phyloP scores from a whole-genome alignment of 1,140 invertebrate genomes.

The Idris sp. region DNA sequence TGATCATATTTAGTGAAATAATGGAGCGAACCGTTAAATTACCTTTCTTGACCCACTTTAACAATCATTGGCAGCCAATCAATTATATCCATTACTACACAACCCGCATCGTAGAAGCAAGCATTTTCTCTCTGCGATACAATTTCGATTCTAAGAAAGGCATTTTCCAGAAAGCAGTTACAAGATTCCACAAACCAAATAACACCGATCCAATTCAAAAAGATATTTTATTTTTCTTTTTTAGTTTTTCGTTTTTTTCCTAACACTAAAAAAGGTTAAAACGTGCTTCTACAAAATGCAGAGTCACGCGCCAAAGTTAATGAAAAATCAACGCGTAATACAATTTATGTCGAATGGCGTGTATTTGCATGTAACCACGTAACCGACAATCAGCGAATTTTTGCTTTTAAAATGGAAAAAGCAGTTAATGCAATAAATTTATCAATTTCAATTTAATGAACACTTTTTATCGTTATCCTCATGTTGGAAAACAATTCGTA shows the following conservation, averaged over 20 bases:
- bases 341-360: slow-evolving; percentile 39
- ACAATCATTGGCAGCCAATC: slow-evolving; percentile 59
- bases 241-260: slow-evolving; percentile 3
- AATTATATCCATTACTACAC: slow-evolving; percentile 42
- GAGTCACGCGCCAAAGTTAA: slow-evolving; percentile 41
- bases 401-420: too few species aligned
- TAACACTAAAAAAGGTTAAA: slow-evolving; percentile 43
- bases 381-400: slow-evolving; percentile 26
- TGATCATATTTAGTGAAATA: slow-evolving; percentile 41
- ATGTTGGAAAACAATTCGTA: too few species aligned
- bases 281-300: slow-evolving; percentile 30
- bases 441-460: too few species aligned
- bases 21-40: slow-evolving; percentile 44
- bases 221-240: too few species aligned
- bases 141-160: slow-evolving; percentile 29
- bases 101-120: slow-evolving; percentile 43
- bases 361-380: slow-evolving; percentile 50
- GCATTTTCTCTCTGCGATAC: slow-evolving; percentile 53
- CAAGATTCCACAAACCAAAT: slow-evolving; percentile 32
- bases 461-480: too few species aligned
- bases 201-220: slow-evolving; percentile 29
- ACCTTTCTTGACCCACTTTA: slow-evolving; percentile 59
- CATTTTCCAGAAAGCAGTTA: slow-evolving; percentile 22
- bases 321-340: slow-evolving; percentile 51
- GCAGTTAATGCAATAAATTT: too few species aligned